These are phyloP conservation scores for Caradrina kadenii DNA, from an alignment of 2,888 invertebrate species.

Conservation along the genomic window DNA sequence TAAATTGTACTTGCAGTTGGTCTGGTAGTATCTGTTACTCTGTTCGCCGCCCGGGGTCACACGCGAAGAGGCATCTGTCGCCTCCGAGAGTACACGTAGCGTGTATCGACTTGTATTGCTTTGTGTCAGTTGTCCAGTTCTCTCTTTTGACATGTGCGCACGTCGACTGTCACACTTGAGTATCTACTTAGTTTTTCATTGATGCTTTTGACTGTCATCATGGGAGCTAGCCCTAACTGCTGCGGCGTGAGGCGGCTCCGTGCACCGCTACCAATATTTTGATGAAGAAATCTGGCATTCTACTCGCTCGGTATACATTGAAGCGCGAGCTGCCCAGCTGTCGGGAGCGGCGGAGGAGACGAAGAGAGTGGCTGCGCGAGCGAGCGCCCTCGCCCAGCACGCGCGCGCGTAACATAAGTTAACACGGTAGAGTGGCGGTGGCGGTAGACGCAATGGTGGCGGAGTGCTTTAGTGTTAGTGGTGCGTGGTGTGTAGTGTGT, in stretches of 20 bases:
- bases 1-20: neutral
- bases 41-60: too few species aligned
- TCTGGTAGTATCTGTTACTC: too few species aligned
- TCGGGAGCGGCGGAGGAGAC: neutral
- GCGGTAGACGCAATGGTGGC: conserved; percentile 57
- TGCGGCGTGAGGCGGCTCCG: neutral
- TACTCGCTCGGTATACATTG: neutral
- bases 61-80: too few species aligned
- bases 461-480: conserved; percentile 60
- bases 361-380: neutral
- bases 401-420: neutral
- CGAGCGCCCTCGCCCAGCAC: neutral
- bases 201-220: neutral
- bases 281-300: neutral
- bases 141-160: neutral
- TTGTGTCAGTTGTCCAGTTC: neutral
- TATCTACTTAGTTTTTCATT: neutral
- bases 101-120: neutral
- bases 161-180: neutral
- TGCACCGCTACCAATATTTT: too few species aligned
- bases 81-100: too few species aligned
- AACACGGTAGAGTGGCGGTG: conserved; percentile 39
- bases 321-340: neutral
- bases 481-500: conserved; percentile 57
- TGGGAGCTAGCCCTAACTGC: neutral